Evolutionary conservation across 2,797 vertebrate species (phyloP).

Genomic region (Enteromius trimaculatus): DNA sequence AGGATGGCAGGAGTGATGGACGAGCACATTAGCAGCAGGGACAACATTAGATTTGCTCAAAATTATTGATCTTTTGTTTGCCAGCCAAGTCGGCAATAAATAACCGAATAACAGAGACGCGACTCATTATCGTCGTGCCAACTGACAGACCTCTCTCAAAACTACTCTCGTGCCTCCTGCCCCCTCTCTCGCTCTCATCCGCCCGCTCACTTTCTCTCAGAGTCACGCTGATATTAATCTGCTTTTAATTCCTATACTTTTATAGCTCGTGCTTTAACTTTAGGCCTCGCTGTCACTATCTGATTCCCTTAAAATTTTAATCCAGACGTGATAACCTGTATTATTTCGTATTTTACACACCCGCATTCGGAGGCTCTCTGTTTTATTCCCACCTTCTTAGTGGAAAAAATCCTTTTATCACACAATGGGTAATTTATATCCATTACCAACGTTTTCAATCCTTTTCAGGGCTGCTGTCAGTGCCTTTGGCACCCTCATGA

Average conservation of each 20-base stretch:
- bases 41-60: constrained; percentile 89
- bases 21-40: constrained; percentile 83
- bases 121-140: constrained; percentile 84
- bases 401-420: constrained; percentile 99
- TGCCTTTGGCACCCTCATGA: constrained; percentile 99
- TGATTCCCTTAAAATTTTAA: constrained; percentile 84
- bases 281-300: constrained; percentile 79
- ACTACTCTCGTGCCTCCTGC: constrained; percentile 66
- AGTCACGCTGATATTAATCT: constrained; percentile 56
- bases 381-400: constrained; percentile 99
- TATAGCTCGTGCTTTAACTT: constrained; percentile 70
- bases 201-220: constrained; percentile 72
- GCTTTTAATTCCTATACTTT: constrained; percentile 65
- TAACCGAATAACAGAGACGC: constrained; percentile 81
- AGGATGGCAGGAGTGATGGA: constrained; percentile 84
- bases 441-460: constrained; percentile 99
- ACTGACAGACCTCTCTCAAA: constrained; percentile 84
- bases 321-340: constrained; percentile 80
- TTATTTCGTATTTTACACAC: constrained; percentile 77
- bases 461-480: constrained; percentile 99
- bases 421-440: constrained; percentile 99
- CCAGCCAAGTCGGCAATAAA: constrained; percentile 85
- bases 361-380: constrained; percentile 92
- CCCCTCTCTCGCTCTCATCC: constrained; percentile 65
- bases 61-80: constrained; percentile 90